These are phyloP conservation scores for Arrhopalites spinosus DNA, from an alignment of 2,888 invertebrate genomes.

Conservation along the genomic window DNA sequence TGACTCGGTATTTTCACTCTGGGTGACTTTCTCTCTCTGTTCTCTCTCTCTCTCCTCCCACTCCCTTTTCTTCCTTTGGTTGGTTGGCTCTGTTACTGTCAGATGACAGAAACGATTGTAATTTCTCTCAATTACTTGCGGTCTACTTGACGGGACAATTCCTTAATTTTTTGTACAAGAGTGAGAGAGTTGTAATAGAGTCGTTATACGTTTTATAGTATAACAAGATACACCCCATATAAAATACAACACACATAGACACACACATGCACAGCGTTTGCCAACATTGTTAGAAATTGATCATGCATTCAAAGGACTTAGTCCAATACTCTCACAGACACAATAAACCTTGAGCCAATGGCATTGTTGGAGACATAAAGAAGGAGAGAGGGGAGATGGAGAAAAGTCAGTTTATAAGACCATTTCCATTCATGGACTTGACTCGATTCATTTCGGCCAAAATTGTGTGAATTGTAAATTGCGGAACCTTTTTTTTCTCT, in stretches of 20 bases:
- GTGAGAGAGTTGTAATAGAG: too few species aligned
- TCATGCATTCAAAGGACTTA: conserved; percentile 34
- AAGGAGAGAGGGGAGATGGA: background rate
- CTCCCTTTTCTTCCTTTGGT: background rate
- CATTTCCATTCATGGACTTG: conserved; percentile 34
- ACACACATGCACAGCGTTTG: background rate
- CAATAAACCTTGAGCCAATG: conserved; percentile 23
- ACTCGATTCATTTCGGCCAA: conserved; percentile 28
- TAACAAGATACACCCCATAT: too few species aligned
- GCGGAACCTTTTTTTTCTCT: conserved; percentile 9
- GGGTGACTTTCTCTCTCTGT: too few species aligned
- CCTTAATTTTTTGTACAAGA: conserved; percentile 23
- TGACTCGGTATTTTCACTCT: too few species aligned
- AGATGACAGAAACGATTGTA: conserved; percentile 15
- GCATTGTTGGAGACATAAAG: conserved; percentile 25
- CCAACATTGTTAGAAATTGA: conserved; percentile 32
- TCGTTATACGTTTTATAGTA: too few species aligned
- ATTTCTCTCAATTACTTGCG: conserved; percentile 36
- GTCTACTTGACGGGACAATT: conserved; percentile 31
- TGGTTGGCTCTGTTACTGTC: background rate
- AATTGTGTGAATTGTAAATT: conserved; percentile 35
- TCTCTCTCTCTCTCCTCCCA: too few species aligned
- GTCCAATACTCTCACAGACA: conserved; percentile 28
- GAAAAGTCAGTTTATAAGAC: conserved; percentile 34
- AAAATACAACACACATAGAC: too few species aligned